Evolutionary conservation across 2,888 invertebrate species (phyloP), one percentile per base, ranked within the genome.

Genomic region (Lochmaea crataegi): DNA sequence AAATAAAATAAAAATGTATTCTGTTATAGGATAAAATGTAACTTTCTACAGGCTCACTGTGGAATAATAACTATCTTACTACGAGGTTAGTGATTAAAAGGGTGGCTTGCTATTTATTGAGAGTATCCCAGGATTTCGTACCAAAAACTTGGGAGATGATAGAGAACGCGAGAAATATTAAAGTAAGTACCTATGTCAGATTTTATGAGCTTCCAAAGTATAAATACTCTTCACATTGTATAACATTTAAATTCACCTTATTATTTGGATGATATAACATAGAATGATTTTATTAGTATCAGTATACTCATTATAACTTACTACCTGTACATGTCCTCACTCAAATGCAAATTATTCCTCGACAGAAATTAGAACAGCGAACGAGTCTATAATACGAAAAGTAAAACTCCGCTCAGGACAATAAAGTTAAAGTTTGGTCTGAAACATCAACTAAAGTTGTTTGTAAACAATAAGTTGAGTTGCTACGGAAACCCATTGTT

Each of bases 341-440:
- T 48, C n/a, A n/a, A 48, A 48, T 48, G 48, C 48, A 48, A 48
- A 48, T n/a, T n/a, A 48, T 48, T 48, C n/a, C 48, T n/a, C 48
- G 7, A 48, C 48, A 48, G 48, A 6, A 48, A n/a, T n/a, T 48
- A 48, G n/a, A n/a, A n/a, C 32, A 48, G n/a, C 14, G 48, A 22
- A 6, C 48, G 48, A n/a, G 48, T n/a, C 32, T 38, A 7, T 38
- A 38, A 38, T 38, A 38, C 32, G 48, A 14, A 48, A 48, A 48
- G 48, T 48, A 48, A 48, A 48, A 48, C 5, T 45, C 45, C 11
- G 5, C 41, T 41, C 41, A 41, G 41, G 41, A 41, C 11, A 45
- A 38, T 38, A 38, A 38, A 38, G 32, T 7, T 38, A 7, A 51
- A 51, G 51, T 51, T 51, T 53, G 11, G 10, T 53, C 53, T 53